These are phyloP conservation scores for Mastomys natalensis DNA, from an alignment of 2,113 vertebrate species.

Conservation along the genomic window DNA sequence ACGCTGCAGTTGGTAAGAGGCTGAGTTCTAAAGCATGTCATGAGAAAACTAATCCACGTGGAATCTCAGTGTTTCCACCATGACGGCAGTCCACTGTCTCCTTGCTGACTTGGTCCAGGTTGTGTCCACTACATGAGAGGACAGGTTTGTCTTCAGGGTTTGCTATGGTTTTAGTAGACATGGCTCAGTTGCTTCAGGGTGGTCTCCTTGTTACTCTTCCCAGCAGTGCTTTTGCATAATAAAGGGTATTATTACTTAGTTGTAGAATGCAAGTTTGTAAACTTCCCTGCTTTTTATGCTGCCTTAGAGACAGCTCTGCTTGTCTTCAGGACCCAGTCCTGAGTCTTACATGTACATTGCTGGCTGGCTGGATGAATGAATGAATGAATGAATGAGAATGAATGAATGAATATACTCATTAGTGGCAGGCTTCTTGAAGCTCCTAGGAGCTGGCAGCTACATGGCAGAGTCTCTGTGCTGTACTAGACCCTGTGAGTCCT, in stretches of 20 bases:
- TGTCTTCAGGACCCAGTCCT: not conserved
- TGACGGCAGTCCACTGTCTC: not conserved
- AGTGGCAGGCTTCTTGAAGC: not conserved
- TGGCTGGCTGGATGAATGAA: not conserved
- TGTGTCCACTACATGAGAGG: not conserved
- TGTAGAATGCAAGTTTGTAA: not conserved
- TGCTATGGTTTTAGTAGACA: not conserved
- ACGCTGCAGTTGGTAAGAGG: not conserved
- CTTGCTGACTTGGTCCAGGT: not conserved
- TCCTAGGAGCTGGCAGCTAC: not conserved
- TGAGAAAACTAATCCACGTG: not conserved
- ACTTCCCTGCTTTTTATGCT: not conserved
- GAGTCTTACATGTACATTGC: not conserved
- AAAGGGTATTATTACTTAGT: not conserved
- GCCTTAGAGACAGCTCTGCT: not conserved
- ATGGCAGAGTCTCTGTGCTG: not conserved
- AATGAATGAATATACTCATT: too few species aligned
- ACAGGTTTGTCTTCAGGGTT: not conserved
- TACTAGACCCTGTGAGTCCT: not conserved
- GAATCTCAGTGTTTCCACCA: not conserved
- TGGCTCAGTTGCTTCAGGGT: not conserved
- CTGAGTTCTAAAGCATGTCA: not conserved
- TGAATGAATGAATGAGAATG: too few species aligned
- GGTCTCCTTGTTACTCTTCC: not conserved
- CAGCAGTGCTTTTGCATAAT: too few species aligned